Percentiles rank a stretch among this genome's conserved stretches.
phyloP scores from a whole-genome alignment of 1,140 invertebrate genomes.

The Brachionus calyciflorus region DNA sequence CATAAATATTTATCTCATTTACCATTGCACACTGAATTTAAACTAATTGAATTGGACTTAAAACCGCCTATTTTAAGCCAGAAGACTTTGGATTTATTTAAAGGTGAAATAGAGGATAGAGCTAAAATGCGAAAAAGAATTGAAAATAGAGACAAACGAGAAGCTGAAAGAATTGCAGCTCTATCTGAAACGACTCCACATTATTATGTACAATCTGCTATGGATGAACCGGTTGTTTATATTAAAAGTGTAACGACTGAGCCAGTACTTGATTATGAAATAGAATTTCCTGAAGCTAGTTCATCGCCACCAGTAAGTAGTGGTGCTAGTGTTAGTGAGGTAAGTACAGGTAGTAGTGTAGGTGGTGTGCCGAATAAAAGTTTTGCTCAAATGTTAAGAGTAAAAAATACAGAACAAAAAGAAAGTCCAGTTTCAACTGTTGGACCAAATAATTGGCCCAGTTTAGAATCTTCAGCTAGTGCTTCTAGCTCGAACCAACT shows the following conservation, averaged over 20 bases:
- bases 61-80: slow-evolving; percentile 69
- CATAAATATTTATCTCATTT: slow-evolving; percentile 81
- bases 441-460: neutral
- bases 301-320: slow-evolving; percentile 23
- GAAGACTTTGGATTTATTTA: slow-evolving; percentile 57
- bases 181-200: slow-evolving; percentile 7
- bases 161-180: slow-evolving; percentile 69
- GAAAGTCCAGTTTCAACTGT: neutral
- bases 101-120: slow-evolving; percentile 68
- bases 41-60: slow-evolving; percentile 80
- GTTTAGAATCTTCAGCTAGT: neutral
- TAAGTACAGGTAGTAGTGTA: slow-evolving; percentile 18
- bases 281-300: slow-evolving; percentile 30
- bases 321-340: slow-evolving; percentile 28
- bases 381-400: slow-evolving; percentile 44
- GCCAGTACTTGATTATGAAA: slow-evolving; percentile 22
- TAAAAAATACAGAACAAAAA: neutral
- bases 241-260: slow-evolving; percentile 13
- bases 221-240: slow-evolving; percentile 25
- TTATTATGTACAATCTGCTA: slow-evolving; percentile 44
- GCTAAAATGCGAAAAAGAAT: slow-evolving; percentile 66
- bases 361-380: slow-evolving; percentile 4
- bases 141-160: slow-evolving; percentile 68
- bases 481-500: neutral
- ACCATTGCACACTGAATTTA: slow-evolving; percentile 82